Evolutionary conservation across 2,797 vertebrate genomes (phyloP).

Genomic region (Artibeus jamaicensis): DNA sequence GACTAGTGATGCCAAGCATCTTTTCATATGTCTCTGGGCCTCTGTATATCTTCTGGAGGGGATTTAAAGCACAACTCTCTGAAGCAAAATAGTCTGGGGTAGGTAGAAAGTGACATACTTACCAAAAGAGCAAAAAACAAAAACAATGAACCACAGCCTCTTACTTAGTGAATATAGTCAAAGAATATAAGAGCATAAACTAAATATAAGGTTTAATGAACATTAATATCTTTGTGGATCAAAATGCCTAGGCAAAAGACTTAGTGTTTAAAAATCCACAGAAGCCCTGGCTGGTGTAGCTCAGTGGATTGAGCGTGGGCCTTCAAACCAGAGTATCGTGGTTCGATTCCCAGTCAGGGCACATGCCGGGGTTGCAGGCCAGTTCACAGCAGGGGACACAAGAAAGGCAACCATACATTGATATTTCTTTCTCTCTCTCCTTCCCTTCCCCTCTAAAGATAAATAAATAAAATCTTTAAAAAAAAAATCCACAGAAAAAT

Average conservation of each 20-base stretch:
- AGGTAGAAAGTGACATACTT: constrained; percentile 17
- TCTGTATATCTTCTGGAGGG: not conserved
- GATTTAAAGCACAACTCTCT: not conserved
- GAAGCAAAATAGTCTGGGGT: constrained; percentile 38
- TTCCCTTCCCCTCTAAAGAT: too few relatives aligned
- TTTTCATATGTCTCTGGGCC: too few relatives aligned
- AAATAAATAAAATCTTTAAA: too few relatives aligned
- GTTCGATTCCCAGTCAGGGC: too few relatives aligned
- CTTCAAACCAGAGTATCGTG: too few relatives aligned
- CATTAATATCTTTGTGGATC: constrained; percentile 15
- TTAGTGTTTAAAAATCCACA: not conserved
- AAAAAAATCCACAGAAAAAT: not conserved
- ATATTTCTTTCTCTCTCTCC: too few relatives aligned
- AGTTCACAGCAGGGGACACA: too few relatives aligned
- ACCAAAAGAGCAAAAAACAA: constrained; percentile 41
- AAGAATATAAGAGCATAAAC: constrained; percentile 62
- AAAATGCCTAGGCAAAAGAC: not conserved
- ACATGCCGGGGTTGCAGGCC: too few relatives aligned
- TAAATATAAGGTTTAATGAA: not conserved
- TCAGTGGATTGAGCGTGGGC: too few relatives aligned
- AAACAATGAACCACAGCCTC: not conserved
- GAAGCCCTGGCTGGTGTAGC: too few relatives aligned
- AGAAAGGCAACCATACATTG: too few relatives aligned
- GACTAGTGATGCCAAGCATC: too few relatives aligned
- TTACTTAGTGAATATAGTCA: constrained; percentile 47